Base-by-base conservation (phyloP, 2,888 invertebrate species). In the Icerya purchasi region DNA sequence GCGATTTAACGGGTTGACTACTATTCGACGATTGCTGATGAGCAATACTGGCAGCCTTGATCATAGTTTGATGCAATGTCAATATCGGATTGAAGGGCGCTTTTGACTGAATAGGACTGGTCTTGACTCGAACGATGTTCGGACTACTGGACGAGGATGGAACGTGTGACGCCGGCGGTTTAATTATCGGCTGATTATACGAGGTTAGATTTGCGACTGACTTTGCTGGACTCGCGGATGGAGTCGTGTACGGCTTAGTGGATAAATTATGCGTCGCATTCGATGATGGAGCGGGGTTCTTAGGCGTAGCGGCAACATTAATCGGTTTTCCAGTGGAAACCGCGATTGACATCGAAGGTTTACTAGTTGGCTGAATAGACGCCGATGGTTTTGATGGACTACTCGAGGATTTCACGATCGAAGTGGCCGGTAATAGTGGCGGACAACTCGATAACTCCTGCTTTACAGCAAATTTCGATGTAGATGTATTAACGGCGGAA, bases 101-200 rank as follows among this genome's bases (percentile, higher is more conserved):
- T n/a, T n/a, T n/a, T n/a, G n/a, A 19, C 19, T 19, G 54, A 18
- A 14, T 1, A 24, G 18, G 2, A 24, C 54, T 22, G 51, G n/a
- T 24, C 20, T 19, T 2, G 49, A 10, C 22, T 20, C 53, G 2
- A 22, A 10, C 21, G 14, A 19, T 22, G 14, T 19, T 14, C 53
- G 14, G 2, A 10, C 53, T 19, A 22, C 19, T 53, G 21, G 22
- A 53, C 3, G 22, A 62, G 63, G 59, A 64, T 63, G 62, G 56
- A 59, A 23, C 61, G 61, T 62, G 66, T 51, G 63, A 63, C 21
- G 66, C 68, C 61, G 65, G 64, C 24, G 62, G n/a, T n/a, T n/a
- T n/a, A n/a, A 53, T 24, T 59, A 20, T 53, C 62, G 59, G 62
- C 65, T n/a, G n/a, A n/a, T n/a, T n/a, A n/a, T n/a, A n/a, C n/a